These are phyloP conservation scores for Aepyceros melampus DNA, from an alignment of 2,113 vertebrate species.

Conservation along the genomic window DNA sequence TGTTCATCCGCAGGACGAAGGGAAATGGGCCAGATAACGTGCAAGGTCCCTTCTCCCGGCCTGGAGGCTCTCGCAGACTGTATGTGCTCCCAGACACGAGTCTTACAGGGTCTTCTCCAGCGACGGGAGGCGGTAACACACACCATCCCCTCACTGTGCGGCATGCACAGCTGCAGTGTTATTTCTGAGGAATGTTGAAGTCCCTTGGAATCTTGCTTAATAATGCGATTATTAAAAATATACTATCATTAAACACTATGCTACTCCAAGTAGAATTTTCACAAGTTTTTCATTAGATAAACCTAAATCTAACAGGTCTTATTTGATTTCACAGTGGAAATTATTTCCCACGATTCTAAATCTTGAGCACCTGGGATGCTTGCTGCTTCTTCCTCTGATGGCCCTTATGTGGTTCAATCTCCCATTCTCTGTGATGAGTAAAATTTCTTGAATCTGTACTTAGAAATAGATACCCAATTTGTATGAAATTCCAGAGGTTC, in stretches of 20 bases:
- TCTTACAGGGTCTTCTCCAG: not conserved
- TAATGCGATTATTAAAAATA: conserved; percentile 36
- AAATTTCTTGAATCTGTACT: not conserved
- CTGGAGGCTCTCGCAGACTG: not conserved
- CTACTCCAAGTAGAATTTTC: not conserved
- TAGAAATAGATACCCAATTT: not conserved
- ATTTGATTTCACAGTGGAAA: conserved; percentile 19
- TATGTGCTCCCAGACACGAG: not conserved
- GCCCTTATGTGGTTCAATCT: not conserved
- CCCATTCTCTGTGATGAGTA: not conserved
- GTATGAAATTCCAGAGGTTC: not conserved
- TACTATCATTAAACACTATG: not conserved
- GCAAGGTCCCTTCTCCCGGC: not conserved
- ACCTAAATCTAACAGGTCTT: not conserved
- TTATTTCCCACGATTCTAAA: not conserved
- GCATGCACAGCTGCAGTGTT: not conserved
- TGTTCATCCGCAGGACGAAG: not conserved
- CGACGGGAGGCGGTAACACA: not conserved
- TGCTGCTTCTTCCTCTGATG: not conserved
- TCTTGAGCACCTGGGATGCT: not conserved
- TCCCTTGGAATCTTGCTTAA: not conserved
- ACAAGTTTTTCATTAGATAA: not conserved
- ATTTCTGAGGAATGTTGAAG: not conserved
- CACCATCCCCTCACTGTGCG: not conserved
- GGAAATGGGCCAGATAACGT: not conserved